Evolutionary conservation across 2,113 vertebrate species (phyloP), one percentile per base, ranked within the genome.

Genomic region (Taxidea taxus): DNA sequence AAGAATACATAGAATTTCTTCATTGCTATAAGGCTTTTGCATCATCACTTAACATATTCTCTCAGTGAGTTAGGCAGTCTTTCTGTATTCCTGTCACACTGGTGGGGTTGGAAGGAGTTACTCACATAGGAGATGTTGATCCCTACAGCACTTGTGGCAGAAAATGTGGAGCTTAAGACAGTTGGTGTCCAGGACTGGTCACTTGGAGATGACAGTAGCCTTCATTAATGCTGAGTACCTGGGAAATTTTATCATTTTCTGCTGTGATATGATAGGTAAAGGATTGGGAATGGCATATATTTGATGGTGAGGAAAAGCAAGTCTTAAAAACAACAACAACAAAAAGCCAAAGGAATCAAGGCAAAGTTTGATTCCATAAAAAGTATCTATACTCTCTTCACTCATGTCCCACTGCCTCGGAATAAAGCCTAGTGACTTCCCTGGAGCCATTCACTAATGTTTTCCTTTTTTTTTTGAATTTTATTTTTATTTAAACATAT

Each of bases 391-490:
- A 11, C 3, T 78, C 21, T 93, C 60, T 51, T 16, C 68, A 70
- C 0, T 93, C 21, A 13, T 29, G 10, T 68, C 77, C 34, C 37
- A 49, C 13, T 58, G 14, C 39, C 11, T 75, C 3, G 4, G 34
- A 6, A 86, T 64, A 47, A 0, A 31, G 51, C 21, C 23, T 27
- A 80, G 2, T 62, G 9, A 60, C 47, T 15, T 10, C 23, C 6
- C 54, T 37, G 37, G 16, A 21, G 3, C 15, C 3, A 27, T 7
- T 34, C 3, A 8, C 6, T 18, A 29, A 39, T 64, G 29, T 21
- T 95, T 75, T 70, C 27, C 87, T 88, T 77, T 95, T 75, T 70
- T 23, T 90, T 88, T 77, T n/a, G n/a, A n/a, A n/a, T n/a, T n/a
- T n/a, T n/a, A n/a, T n/a, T n/a, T n/a, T n/a, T n/a, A n/a, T n/a